phyloP scores from a whole-genome alignment of 2,797 vertebrate species.

The Botia almorhae region DNA sequence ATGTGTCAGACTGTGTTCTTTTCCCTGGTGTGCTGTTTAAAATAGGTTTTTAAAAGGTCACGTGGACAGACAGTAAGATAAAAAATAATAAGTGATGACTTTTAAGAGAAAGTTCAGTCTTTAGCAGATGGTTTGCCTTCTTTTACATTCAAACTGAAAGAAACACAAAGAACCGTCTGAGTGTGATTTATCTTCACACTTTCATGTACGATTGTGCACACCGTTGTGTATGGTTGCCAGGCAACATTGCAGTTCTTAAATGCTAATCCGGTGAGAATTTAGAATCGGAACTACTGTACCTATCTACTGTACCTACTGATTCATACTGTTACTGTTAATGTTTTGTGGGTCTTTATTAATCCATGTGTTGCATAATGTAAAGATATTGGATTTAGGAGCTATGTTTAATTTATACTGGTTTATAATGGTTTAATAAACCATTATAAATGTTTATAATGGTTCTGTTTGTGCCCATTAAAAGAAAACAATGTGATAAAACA shows the following conservation, averaged over 20 bases:
- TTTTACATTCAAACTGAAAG: not conserved
- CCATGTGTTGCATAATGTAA: too few species aligned
- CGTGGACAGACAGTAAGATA: slow-evolving; percentile 13
- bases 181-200: not conserved
- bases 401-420: not conserved
- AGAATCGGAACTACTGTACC: too few species aligned
- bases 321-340: too few species aligned
- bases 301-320: too few species aligned
- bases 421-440: too few species aligned
- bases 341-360: too few species aligned
- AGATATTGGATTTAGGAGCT: not conserved
- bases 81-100: not conserved
- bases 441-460: too few species aligned
- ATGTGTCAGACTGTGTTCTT: slow-evolving; percentile 13
- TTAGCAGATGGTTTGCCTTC: slow-evolving; percentile 7
- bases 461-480: not conserved
- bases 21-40: slow-evolving; percentile 10
- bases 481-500: not conserved
- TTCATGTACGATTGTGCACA: not conserved
- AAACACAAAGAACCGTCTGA: not conserved
- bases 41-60: not conserved
- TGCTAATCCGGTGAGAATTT: not conserved
- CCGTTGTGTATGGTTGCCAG: not conserved
- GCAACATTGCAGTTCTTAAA: not conserved
- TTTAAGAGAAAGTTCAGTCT: not conserved